These are phyloP conservation scores for Actinostola sp. DNA, from an alignment of 92 coral and sea anemone species.

Conservation along the genomic window DNA sequence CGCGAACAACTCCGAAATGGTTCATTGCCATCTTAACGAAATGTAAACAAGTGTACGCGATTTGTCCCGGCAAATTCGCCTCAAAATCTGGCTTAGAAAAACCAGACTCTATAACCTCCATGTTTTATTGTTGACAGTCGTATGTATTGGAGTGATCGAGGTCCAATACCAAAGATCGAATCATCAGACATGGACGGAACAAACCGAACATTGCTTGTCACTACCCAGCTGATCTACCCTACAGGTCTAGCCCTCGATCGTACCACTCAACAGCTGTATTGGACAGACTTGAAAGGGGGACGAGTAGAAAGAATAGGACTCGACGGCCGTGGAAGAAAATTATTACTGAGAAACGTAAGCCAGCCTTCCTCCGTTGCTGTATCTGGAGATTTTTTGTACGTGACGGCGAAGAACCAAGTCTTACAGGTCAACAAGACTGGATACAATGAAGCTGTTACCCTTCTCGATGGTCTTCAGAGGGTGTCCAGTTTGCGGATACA, in stretches of 20 bases:
- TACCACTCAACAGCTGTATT: slow-evolving; percentile 66
- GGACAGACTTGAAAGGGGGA: slow-evolving; percentile 77
- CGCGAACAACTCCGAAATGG: too few relatives aligned
- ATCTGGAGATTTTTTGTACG: slow-evolving; percentile 71
- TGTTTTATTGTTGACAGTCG: slow-evolving; percentile 40
- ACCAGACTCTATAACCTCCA: not conserved
- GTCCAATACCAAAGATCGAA: slow-evolving; percentile 75
- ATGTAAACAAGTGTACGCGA: too few relatives aligned
- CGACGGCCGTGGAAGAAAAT: slow-evolving; percentile 65
- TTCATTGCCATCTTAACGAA: too few relatives aligned
- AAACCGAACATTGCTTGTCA: slow-evolving; percentile 57
- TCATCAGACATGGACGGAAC: slow-evolving; percentile 79
- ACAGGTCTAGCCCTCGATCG: slow-evolving; percentile 78
- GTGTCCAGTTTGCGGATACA: slow-evolving; percentile 66
- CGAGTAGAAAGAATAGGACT: slow-evolving; percentile 62
- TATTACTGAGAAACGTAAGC: slow-evolving; percentile 45
- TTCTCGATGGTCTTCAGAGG: slow-evolving; percentile 62
- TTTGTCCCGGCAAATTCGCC: too few relatives aligned
- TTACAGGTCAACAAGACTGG: slow-evolving; percentile 83
- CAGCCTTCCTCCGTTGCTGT: slow-evolving; percentile 75
- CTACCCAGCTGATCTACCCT: slow-evolving; percentile 69
- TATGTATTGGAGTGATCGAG: slow-evolving; percentile 85
- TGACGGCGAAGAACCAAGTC: slow-evolving; percentile 53
- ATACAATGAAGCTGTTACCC: slow-evolving; percentile 49
- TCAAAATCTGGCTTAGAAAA: too few relatives aligned